Evolutionary conservation across 2,797 vertebrate species (phyloP), one percentile per base, ranked within the genome.

Genomic region (Ambastaia sidthimunki): DNA sequence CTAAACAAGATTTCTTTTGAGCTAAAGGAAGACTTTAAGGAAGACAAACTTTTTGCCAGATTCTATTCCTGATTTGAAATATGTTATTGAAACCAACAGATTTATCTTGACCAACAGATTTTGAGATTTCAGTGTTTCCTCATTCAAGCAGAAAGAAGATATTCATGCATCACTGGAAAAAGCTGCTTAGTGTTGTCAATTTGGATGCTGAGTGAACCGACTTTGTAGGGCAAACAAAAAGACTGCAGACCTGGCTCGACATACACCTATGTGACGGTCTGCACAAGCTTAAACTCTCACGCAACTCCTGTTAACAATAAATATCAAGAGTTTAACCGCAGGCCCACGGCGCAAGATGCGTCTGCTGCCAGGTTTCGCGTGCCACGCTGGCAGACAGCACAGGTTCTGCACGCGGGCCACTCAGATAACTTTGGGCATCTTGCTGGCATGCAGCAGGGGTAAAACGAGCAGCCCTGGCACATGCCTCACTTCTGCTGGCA

Each of bases 401-500:
- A 59, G 23, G 28, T 74, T n/a, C 57, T 4, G 69, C 9, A 69
- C 44, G 52, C 23, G 50, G 81, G 75, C 74, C 16, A 41, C 79
- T 63, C 50, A 25, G 71, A 75, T 63, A 71, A 65, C 47, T 10
- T 57, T 13, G 47, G 76, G 71, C 76, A 75, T 78, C 80, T 82
- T 23, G 44, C 76, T 83, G 78, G 57, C 72, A 54, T 37, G 48
- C 23, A 59, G 66, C 41, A 54, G 63, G 78, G 55, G 78, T 76
- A 83, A 84, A 83, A 54, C 48, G 70, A 71, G 72, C 47, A 34
- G 88, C 71, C 86, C 93, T 91, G 92, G 92, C 91, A 92, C 86
- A 87, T 79, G 7, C 67, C 88, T 87, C 62, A 91, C 89, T 74
- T 87, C 83, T 71, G 84, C 87, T 93, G 92, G 92, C 93, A 92